Conservation (phyloP, 1,140 invertebrate genomes). For the Caenorhabditis briggsae region DNA sequence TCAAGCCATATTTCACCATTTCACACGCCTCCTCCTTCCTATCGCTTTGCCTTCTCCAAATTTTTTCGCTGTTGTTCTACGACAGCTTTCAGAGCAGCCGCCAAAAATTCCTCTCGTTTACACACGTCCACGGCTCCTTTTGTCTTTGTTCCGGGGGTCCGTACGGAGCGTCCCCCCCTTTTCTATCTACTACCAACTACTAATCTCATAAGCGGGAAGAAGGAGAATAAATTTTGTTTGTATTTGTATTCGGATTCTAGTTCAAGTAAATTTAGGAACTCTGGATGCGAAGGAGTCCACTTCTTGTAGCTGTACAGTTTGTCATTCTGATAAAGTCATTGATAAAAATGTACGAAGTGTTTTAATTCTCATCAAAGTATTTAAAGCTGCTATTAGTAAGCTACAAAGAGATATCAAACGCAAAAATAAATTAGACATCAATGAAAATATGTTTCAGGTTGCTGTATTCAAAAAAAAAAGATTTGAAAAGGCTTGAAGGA, state of each 20-base stretch:
- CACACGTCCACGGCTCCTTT: constrained; percentile 48
- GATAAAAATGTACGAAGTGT: no score
- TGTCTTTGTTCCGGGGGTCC: constrained; percentile 20
- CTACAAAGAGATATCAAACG: no score
- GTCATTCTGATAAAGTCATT: no score
- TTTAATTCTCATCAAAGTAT: no score
- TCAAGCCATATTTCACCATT: constrained; percentile 48
- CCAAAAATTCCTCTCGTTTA: constrained; percentile 55
- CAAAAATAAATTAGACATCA: no score
- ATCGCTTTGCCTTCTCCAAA: background rate
- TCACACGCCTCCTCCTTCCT: constrained; percentile 27
- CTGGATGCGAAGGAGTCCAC: background rate
- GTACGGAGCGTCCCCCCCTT: background rate
- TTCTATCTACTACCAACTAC: background rate
- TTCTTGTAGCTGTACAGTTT: background rate
- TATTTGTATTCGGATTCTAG: background rate
- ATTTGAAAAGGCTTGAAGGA: no score
- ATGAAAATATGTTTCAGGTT: no score
- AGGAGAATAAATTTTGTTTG: constrained; percentile 41
- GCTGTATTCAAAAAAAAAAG: no score
- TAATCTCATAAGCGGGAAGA: constrained; percentile 26
- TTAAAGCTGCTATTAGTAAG: no score
- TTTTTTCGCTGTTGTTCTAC: constrained; percentile 9
- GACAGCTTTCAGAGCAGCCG: constrained; percentile 33
- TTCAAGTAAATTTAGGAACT: background rate